Base-by-base conservation (phyloP, 2,797 vertebrate genomes). In the Pyrocephalus nanus region DNA sequence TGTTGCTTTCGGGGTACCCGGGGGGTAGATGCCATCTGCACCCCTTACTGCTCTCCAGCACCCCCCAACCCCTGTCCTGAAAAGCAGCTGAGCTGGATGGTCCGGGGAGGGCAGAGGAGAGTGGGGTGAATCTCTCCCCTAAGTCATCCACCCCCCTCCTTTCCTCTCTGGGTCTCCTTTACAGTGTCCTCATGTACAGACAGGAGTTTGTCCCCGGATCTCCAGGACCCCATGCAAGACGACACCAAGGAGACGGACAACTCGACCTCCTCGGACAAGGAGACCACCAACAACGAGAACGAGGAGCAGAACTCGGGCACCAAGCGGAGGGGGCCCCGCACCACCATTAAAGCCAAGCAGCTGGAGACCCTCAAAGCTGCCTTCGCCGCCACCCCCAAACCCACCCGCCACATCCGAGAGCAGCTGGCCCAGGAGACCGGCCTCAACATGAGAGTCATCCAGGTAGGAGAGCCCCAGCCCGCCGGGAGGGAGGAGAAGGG, bases 381-480 rank as follows among this genome's bases (percentile, higher is more conserved):
- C 57, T 99, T 99, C 57, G 99, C 99, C 1, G 99, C 99, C 29
- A 99, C 99, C 73, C 99, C 99, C 11, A 99, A 99, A 95, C 99
- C 99, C 95, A 99, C 99, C 18, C 97, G 99, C 88, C 99, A 99
- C 97, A 99, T 99, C 98, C 98, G 99, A 38, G 99, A 99, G 96
- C 99, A 99, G 97, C 98, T 99, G 96, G 99, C 99, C 11, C 99
- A 99, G 96, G 99, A 99, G 97, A 99, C 99, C 11, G 99, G 99
- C 65, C 99, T 99, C 96, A 99, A 99, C 98, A 99, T 99, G 99
- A 97, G 99, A 54, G 99, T 99, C 92, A 99, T 99, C 93, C 99
- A 99, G 99, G 99, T 99, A 95, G 50, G 93, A 45, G 8, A 40
- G 29, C 42, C 10, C 9, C 53, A 11, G 51, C 10, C 13, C 54